Evolutionary conservation across 2,888 invertebrate species (phyloP).

Genomic region (Azorinus chamasolen): DNA sequence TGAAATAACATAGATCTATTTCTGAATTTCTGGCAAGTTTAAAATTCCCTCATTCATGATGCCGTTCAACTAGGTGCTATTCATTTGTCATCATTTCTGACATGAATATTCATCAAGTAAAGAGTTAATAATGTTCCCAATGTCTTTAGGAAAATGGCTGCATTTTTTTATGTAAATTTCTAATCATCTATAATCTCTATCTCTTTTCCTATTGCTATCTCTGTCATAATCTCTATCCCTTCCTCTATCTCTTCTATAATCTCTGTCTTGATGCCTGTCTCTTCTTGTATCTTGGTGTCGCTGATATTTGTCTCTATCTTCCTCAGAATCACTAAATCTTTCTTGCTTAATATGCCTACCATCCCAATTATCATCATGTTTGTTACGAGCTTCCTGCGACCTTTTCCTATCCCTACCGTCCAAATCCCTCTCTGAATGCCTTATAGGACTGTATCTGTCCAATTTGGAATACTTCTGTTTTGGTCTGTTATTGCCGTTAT

Average conservation of each 20-base stretch:
- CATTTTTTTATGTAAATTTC: no score
- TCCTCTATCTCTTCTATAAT: constrained; percentile 22
- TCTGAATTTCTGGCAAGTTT: no score
- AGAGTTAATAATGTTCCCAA: no score
- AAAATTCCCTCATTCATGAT: no score
- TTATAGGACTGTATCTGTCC: no score
- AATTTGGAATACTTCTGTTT: no score
- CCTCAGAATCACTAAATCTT: neutral
- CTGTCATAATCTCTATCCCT: constrained; percentile 26
- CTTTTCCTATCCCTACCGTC: constrained; percentile 24
- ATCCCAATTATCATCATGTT: constrained; percentile 23
- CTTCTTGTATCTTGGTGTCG: constrained; percentile 43
- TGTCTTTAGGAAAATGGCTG: no score
- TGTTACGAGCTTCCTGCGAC: constrained; percentile 18
- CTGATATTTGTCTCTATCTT: constrained; percentile 61
- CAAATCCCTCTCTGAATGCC: neutral
- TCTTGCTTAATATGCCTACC: constrained; percentile 50
- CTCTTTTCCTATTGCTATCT: neutral
- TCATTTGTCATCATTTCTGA: no score
- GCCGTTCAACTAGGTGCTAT: no score
- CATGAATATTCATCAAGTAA: no score
- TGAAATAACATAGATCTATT: no score
- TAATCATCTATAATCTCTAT: constrained; percentile 3
- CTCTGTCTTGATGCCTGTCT: constrained; percentile 87
- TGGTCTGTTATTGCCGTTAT: neutral